Conservation (phyloP, 35 echinoderm and acorn worm species). For the Hemicentrotus pulcherrimus region DNA sequence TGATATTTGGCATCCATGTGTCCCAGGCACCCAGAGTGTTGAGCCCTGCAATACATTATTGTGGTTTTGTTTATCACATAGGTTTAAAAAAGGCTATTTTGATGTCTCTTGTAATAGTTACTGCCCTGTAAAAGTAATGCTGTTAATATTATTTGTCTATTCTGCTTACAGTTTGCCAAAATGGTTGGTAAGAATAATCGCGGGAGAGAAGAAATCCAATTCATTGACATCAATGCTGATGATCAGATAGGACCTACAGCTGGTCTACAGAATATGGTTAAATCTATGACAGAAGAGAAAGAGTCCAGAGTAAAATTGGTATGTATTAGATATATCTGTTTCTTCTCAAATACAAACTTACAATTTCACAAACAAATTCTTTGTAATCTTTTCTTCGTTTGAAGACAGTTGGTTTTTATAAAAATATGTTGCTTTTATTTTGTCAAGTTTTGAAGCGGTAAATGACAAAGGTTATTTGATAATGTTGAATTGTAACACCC, state of each 20-base stretch:
- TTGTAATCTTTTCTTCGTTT: background rate
- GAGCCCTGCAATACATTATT: too few species aligned
- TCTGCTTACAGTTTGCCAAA: constrained; percentile 67
- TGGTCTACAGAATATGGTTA: constrained; percentile 61
- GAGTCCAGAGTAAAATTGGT: constrained; percentile 81
- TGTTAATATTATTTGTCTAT: background rate
- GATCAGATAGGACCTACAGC: constrained; percentile 65
- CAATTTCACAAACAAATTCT: background rate
- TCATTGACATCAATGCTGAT: constrained; percentile 86
- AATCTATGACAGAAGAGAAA: constrained; percentile 85
- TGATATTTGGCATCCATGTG: too few species aligned
- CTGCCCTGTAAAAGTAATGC: too few species aligned
- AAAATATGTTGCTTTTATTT: background rate
- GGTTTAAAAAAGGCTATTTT: too few species aligned
- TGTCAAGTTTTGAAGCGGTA: background rate
- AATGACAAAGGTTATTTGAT: background rate
- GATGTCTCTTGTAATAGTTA: too few species aligned
- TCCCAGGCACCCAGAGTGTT: too few species aligned
- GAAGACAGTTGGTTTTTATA: background rate
- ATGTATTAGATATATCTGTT: background rate
- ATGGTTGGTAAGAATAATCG: constrained; percentile 76
- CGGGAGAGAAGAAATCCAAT: constrained; percentile 54
- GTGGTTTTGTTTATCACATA: too few species aligned
- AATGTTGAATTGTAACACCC: too few species aligned
- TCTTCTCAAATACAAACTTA: too few species aligned